Evolutionary conservation across 2,113 vertebrate species (phyloP), one percentile per base, ranked within the genome.

Genomic region (Columbina picui): DNA sequence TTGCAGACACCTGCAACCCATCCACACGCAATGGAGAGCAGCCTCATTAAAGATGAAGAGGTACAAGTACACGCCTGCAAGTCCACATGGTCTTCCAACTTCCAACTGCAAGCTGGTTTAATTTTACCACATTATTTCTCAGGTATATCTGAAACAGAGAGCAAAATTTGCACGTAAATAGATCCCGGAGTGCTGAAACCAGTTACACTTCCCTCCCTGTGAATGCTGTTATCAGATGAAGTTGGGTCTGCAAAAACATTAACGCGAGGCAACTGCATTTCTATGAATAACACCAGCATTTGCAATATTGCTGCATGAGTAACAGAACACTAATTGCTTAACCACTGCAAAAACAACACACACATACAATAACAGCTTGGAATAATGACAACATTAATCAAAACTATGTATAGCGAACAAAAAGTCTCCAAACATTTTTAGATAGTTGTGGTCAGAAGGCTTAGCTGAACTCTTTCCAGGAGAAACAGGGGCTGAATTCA

Each of bases 51-150:
- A 56, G 12, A 7, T 86, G 61, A n/a, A 76, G 57, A 65, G 12
- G 25, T 23, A 47, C 0, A 0, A 74, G 29, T 14, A 59, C 0
- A 1, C 22, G 47, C 27, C 26, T 23, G 11, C 0, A 4, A 69
- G 23, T 18, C 34, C 71, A 80, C 0, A 0, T 1, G 14, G 27
- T 45, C 14, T 57, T 68, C 6, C 52, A 82, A 1, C 29, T 47
- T 39, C 32, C 14, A 43, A 21, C 30, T 84, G 27, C 27, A 80
- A 59, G 16, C 8, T 55, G 19, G 21, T 52, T 81, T 81, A 75
- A 56, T 2, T 83, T 76, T 12, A n/a, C n/a, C 3, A n/a, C 12
- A 78, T 60, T 53, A 23, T 84, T 93, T 89, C 49, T 89, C 19
- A 50, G 39, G 6, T 82, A 3, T 56, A 25, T 49, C 61, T 57